Conservation (phyloP, 2,113 vertebrate species). For the Crotalus horridus region DNA sequence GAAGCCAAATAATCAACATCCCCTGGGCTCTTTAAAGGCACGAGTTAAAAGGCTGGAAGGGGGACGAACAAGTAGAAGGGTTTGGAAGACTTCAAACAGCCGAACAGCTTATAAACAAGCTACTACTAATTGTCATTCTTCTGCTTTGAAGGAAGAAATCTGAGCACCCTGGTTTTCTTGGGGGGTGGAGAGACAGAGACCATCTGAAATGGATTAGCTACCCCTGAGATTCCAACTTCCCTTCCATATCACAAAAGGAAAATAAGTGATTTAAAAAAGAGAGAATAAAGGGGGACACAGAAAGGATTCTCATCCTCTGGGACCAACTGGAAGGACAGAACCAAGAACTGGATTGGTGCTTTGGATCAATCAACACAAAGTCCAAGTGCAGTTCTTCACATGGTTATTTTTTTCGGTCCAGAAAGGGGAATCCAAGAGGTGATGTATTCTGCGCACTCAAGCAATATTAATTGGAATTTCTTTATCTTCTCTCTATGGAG, state of each 20-base stretch:
- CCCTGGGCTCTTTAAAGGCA: constrained; percentile 48
- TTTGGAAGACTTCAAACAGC: background rate
- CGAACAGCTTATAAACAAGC: background rate
- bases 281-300: no score
- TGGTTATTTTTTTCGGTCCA: background rate
- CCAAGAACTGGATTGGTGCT: background rate
- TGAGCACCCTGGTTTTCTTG: background rate
- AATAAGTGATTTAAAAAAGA: background rate
- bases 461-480: background rate
- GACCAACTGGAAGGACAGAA: background rate
- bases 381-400: background rate
- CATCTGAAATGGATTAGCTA: background rate
- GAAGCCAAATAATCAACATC: constrained; percentile 62
- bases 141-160: background rate
- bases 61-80: background rate
- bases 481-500: background rate
- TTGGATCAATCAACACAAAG: background rate
- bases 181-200: background rate
- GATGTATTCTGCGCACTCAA: background rate
- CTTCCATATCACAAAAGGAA: background rate
- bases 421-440: background rate
- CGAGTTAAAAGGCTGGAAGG: background rate
- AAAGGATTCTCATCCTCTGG: no score
- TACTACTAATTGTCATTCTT: background rate
- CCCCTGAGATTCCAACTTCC: background rate